Evolutionary conservation across 1,140 invertebrate species (phyloP), one percentile per base, ranked within the genome.

Genomic region (Drosophila funebris): DNA sequence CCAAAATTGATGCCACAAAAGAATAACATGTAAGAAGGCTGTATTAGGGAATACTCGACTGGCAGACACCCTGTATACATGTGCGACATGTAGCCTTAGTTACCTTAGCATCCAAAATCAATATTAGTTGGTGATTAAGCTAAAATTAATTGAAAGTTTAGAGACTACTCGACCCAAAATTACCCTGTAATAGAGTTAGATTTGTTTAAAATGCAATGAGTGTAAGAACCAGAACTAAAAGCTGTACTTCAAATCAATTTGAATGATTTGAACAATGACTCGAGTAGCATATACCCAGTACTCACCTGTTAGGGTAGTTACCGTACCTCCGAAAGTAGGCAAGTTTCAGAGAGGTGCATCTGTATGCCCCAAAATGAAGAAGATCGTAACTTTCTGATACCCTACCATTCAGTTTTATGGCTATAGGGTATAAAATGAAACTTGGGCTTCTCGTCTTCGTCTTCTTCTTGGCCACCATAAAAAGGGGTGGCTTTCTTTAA

Each of bases 401-500:
- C 39, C 22, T 14, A n/a, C 3, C 20, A n/a, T 4, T 11, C 4
- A n/a, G 0, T 13, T 27, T 3, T 11, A 9, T 22, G 44, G 29
- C 37, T 50, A 13, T 6, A 14, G 76, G 24, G 63, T 54, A 39
- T 57, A 0, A 0, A 2, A 50, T 48, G 50, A 46, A 39, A 54
- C 24, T 50, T 52, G 44, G 24, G 18, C 37, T 37, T 36, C 9
- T 54, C 16, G 9, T 53, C 44, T 16, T 1, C 11, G 27, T 22
- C 48, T 14, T 27, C 36, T 16, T n/a, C 13, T 4, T 8, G 43
- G 27, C 39, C 37, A 46, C 33, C 33, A 48, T 53, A 67, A 46
- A 54, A 81, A 60, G 29, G 81, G 81, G 67, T 75, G 66, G 50
- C 22, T 78, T 66, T 61, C 67, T 60, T 50, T 62, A 77, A 80